Percentiles rank a stretch among this genome's conserved stretches.
phyloP scores from a whole-genome alignment of 2,797 vertebrate genomes.

The Gephyroberyx darwinii region DNA sequence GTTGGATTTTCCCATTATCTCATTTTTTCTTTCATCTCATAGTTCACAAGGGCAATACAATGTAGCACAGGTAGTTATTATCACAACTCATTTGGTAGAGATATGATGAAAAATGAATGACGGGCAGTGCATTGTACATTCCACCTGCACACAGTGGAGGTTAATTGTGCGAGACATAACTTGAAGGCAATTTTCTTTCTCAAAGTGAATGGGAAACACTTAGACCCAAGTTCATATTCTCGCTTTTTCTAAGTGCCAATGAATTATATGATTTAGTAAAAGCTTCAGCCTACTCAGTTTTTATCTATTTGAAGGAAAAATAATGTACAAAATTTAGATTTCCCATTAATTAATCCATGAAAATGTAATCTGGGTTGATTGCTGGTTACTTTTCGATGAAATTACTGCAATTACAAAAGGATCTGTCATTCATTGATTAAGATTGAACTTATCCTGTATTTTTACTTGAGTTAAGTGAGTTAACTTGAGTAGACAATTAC shows the following conservation, averaged over 20 bases:
- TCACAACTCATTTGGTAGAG: background rate
- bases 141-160: constrained; percentile 1
- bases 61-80: background rate
- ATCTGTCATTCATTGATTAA: no score
- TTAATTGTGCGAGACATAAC: no score
- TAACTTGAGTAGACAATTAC: no score
- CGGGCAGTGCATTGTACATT: background rate
- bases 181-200: background rate
- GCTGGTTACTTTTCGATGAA: no score
- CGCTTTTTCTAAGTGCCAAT: background rate
- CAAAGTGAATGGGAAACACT: background rate
- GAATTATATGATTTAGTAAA: background rate
- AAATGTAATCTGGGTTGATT: no score
- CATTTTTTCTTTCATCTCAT: background rate
- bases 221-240: background rate
- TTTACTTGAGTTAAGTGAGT: no score
- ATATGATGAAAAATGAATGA: background rate
- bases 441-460: no score
- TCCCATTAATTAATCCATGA: background rate
- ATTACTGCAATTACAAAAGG: no score
- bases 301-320: background rate
- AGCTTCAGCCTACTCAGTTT: background rate
- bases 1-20: background rate
- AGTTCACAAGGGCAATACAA: background rate
- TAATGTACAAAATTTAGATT: background rate